Conservation (phyloP, 2,113 vertebrate genomes). For the Chamaetylas fuelleborni region DNA sequence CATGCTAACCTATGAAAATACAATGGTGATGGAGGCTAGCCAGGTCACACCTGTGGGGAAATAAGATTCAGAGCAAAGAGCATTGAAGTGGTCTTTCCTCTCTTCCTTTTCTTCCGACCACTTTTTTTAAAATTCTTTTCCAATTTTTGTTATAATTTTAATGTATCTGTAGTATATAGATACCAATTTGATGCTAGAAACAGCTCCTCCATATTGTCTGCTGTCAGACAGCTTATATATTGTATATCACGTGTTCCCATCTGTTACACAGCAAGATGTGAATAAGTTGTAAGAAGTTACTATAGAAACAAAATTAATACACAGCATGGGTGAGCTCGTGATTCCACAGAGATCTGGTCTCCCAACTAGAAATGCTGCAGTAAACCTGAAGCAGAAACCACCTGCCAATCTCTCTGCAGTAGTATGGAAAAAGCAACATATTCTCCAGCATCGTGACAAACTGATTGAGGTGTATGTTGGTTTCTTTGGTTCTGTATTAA, state of each 20-base stretch:
- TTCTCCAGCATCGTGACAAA: not conserved
- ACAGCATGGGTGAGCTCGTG: not conserved
- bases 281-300: constrained; percentile 26
- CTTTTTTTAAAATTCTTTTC: not conserved
- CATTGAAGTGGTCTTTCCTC: not conserved
- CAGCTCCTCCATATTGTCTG: not conserved
- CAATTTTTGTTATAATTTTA: not conserved
- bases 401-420: not conserved
- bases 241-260: not conserved
- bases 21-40: constrained; percentile 76
- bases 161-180: not conserved
- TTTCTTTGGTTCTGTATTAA: not conserved
- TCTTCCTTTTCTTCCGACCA: not conserved
- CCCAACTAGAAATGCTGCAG: not conserved
- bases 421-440: not conserved
- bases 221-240: not conserved
- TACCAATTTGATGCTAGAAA: not conserved
- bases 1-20: constrained; percentile 76
- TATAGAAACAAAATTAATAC: constrained; percentile 48
- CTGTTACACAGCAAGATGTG: not conserved
- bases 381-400: not conserved
- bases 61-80: not conserved
- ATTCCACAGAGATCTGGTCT: not conserved
- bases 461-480: rapidly evolving
- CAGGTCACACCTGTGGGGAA: constrained; percentile 77